Evolutionary conservation across 2,797 vertebrate species (phyloP).

Genomic region (Cyprinodon diabolis): DNA sequence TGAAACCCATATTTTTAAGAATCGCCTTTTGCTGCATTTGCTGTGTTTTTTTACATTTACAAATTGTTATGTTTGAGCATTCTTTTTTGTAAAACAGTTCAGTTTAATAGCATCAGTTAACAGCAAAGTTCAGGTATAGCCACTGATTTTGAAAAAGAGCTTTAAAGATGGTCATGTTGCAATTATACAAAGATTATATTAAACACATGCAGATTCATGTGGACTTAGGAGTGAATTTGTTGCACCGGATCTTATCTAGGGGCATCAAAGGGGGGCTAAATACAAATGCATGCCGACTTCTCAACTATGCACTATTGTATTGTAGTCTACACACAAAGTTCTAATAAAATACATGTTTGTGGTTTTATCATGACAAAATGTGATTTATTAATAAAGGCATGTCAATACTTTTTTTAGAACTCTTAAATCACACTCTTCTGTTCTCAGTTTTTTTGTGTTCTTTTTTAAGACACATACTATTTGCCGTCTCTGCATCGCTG

Average conservation of each 20-base stretch:
- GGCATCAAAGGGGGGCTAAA: not conserved
- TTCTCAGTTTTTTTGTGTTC: not conserved
- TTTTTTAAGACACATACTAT: slow-evolving; percentile 69
- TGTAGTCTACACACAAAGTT: not conserved
- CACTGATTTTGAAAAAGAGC: no score
- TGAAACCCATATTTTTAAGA: no score
- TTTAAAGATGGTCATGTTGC: not conserved
- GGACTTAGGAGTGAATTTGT: no score
- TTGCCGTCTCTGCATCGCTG: slow-evolving; percentile 76
- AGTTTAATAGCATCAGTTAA: no score
- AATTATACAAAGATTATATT: no score
- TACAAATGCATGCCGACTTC: no score
- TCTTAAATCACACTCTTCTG: not conserved
- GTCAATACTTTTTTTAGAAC: not conserved
- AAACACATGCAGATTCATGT: no score
- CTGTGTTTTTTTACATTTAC: no score
- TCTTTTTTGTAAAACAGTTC: no score
- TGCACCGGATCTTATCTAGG: no score
- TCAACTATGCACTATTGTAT: not conserved
- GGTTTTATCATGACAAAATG: not conserved
- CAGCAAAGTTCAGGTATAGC: no score
- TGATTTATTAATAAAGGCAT: not conserved
- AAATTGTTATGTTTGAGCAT: no score
- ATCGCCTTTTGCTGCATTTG: not conserved
- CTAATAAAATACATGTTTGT: not conserved